These are phyloP conservation scores for Bombyx mandarina DNA, from an alignment of 1,140 invertebrate species.

Conservation along the genomic window DNA sequence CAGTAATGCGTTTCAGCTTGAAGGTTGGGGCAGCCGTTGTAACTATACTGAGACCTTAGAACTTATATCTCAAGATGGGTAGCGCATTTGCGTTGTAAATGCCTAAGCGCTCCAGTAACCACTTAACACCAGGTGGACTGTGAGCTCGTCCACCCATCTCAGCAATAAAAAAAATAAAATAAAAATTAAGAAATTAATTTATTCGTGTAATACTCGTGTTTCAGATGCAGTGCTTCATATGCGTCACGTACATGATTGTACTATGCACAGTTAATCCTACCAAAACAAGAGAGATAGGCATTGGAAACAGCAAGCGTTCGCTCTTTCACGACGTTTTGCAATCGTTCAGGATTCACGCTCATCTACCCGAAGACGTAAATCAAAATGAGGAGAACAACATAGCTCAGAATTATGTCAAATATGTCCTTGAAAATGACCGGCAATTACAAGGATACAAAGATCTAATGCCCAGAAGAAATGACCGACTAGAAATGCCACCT, in stretches of 20 bases:
- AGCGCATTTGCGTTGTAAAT: no score
- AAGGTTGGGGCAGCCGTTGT: no score
- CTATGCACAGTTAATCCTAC: conserved; percentile 37
- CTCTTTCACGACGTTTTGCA: conserved; percentile 57
- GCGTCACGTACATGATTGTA: conserved; percentile 52
- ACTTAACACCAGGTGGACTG: no score
- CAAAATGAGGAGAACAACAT: conserved; percentile 49
- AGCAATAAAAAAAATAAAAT: no score
- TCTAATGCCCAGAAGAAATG: conserved; percentile 50
- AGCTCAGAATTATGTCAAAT: conserved; percentile 33
- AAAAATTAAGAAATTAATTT: no score
- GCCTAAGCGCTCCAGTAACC: no score
- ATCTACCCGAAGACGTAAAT: conserved; percentile 41
- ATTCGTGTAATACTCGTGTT: no score
- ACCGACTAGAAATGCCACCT: conserved; percentile 57
- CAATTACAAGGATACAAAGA: conserved; percentile 44
- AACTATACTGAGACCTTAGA: no score
- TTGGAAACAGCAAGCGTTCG: conserved; percentile 27
- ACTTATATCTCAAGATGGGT: no score
- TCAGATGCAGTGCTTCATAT: conserved; percentile 62
- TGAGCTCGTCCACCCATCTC: no score
- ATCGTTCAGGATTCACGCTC: conserved; percentile 42
- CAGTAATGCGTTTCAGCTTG: no score
- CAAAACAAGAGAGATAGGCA: conserved; percentile 20
- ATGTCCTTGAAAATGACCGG: conserved; percentile 37